phyloP scores from a whole-genome alignment of 2,888 invertebrate genomes.

The Heteromurus nitidus region DNA sequence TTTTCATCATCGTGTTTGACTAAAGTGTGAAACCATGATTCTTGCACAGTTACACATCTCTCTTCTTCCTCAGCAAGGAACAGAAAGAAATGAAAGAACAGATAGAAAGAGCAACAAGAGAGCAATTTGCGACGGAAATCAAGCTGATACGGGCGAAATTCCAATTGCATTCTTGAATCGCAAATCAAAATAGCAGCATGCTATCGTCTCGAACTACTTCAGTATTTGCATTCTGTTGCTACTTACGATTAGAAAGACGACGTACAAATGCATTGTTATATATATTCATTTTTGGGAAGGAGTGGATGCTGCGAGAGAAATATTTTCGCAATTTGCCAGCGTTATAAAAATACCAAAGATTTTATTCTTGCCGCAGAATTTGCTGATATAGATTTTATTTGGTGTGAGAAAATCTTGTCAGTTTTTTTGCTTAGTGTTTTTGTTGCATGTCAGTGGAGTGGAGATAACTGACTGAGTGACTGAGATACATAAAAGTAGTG shows the following conservation, averaged over 20 bases:
- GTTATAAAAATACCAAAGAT: constrained; percentile 23
- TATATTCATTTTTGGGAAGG: too few relatives aligned
- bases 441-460: neutral
- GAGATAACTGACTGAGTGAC: constrained; percentile 17
- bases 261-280: neutral
- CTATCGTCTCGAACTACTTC: too few relatives aligned
- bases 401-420: constrained; percentile 35
- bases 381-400: constrained; percentile 38
- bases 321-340: constrained; percentile 23
- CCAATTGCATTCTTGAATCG: neutral
- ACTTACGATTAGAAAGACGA: neutral
- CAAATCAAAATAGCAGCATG: constrained; percentile 12
- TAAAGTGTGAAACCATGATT: constrained; percentile 22
- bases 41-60: neutral
- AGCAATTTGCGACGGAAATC: constrained; percentile 40
- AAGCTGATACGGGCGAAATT: constrained; percentile 8
- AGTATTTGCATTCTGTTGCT: too few relatives aligned
- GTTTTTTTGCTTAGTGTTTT: neutral
- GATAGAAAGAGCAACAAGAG: too few relatives aligned
- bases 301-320: constrained; percentile 3
- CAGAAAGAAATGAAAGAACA: constrained; percentile 21
- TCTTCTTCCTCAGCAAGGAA: neutral
- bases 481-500: constrained; percentile 6
- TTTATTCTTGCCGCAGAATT: constrained; percentile 8
- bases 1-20: too few relatives aligned